These are phyloP conservation scores for Penaeus chinensis DNA, from an alignment of 1,140 invertebrate species.

Conservation along the genomic window DNA sequence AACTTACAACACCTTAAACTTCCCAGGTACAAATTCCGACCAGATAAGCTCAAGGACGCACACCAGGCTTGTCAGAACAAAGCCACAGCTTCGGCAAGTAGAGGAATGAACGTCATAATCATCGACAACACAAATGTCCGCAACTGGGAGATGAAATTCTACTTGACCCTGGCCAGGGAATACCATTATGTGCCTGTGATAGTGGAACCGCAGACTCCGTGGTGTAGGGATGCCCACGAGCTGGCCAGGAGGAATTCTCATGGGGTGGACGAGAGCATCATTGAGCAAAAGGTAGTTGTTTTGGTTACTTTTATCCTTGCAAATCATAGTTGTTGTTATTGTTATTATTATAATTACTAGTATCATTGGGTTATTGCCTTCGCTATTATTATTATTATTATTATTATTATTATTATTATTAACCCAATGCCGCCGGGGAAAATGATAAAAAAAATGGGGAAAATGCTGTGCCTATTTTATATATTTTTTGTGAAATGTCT, in stretches of 20 bases:
- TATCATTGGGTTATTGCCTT: too few species aligned
- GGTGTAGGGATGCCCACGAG: slow-evolving; percentile 65
- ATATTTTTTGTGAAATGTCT: too few species aligned
- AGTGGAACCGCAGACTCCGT: slow-evolving; percentile 68
- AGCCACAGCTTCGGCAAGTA: slow-evolving; percentile 62
- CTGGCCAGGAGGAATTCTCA: slow-evolving; percentile 66
- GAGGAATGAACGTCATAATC: slow-evolving; percentile 64
- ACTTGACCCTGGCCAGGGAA: slow-evolving; percentile 66
- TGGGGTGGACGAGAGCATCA: slow-evolving; percentile 63
- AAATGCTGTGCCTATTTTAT: too few species aligned
- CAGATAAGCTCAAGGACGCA: slow-evolving; percentile 65
- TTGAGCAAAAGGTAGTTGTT: slow-evolving; percentile 63
- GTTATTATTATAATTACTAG: too few species aligned
- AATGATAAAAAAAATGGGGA: too few species aligned
- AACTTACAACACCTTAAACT: background rate
- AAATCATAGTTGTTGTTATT: background rate
- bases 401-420: too few species aligned
- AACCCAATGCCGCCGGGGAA: too few species aligned
- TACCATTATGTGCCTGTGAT: slow-evolving; percentile 66
- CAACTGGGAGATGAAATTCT: slow-evolving; percentile 67
- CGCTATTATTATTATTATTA: too few species aligned
- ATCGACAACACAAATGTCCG: slow-evolving; percentile 69
- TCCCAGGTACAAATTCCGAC: slow-evolving; percentile 66
- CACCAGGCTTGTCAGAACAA: slow-evolving; percentile 65
- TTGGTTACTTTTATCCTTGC: background rate